Evolutionary conservation across 1,140 invertebrate genomes (phyloP).

Genomic region (Ericerus pela): DNA sequence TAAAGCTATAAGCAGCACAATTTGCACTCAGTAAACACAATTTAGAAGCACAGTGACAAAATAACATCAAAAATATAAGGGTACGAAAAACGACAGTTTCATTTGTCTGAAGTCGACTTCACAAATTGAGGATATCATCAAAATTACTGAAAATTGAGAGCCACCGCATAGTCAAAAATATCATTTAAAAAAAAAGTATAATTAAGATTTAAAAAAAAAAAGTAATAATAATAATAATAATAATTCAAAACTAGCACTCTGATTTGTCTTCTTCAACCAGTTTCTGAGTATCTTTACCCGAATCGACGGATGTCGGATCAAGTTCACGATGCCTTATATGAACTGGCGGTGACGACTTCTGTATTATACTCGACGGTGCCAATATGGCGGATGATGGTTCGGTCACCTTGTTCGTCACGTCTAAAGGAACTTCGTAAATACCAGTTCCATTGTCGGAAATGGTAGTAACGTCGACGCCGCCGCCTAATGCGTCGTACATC

Average conservation of each 20-base stretch:
- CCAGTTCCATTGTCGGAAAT: slow-evolving; percentile 43
- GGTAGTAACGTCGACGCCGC: slow-evolving; percentile 36
- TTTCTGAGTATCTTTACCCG: slow-evolving; percentile 81
- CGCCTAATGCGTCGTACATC: slow-evolving; percentile 77
- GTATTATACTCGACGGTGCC: slow-evolving; percentile 62
- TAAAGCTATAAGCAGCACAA: too few relatives aligned
- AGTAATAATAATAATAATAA: background rate
- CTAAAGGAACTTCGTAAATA: slow-evolving; percentile 62
- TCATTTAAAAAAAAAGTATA: background rate
- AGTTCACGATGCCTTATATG: slow-evolving; percentile 58
- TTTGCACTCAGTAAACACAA: too few relatives aligned
- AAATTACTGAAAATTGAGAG: too few relatives aligned
- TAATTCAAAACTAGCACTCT: slow-evolving; percentile 33
- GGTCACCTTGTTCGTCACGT: slow-evolving; percentile 37
- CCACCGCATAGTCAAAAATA: background rate
- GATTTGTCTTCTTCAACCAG: slow-evolving; percentile 73
- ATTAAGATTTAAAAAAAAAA: background rate
- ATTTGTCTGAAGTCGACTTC: too few relatives aligned
- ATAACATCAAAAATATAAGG: too few relatives aligned
- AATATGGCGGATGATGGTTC: slow-evolving; percentile 52
- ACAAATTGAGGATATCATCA: too few relatives aligned
- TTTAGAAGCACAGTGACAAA: too few relatives aligned
- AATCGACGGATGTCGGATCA: slow-evolving; percentile 64
- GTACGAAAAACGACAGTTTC: too few relatives aligned
- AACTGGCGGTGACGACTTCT: slow-evolving; percentile 54